A percentile compares a stretch with the other conserved stretches of the same genome.
Conservation (phyloP, 2,797 vertebrate genomes). For the Xiphophorus birchmanni region DNA sequence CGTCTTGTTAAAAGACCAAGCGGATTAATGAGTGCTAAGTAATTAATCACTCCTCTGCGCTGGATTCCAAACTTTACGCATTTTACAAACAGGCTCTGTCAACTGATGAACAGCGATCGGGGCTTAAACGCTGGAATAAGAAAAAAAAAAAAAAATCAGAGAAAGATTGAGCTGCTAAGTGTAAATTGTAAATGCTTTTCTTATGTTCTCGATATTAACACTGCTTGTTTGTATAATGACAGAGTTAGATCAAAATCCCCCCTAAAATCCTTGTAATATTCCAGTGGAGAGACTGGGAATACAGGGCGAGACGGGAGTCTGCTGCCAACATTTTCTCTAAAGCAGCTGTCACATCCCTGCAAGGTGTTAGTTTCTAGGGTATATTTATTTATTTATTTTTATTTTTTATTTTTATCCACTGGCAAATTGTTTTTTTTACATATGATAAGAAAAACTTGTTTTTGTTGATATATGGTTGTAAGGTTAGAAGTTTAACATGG, state of each 20-base stretch:
- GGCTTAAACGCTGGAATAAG: slow-evolving; percentile 30
- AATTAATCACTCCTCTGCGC: slow-evolving; percentile 53
- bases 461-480: neutral
- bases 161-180: slow-evolving; percentile 41
- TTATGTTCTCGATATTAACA: no score
- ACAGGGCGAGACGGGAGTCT: slow-evolving; percentile 6
- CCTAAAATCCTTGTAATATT: slow-evolving; percentile 14
- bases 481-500: neutral
- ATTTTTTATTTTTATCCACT: neutral
- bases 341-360: neutral
- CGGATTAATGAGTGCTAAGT: slow-evolving; percentile 63
- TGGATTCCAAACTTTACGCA: slow-evolving; percentile 48
- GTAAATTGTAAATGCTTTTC: slow-evolving; percentile 2
- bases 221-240: neutral
- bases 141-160: neutral
- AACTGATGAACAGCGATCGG: slow-evolving; percentile 28
- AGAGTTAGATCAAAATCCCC: slow-evolving; percentile 26
- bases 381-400: neutral
- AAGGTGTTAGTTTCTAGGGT: slow-evolving; percentile 1
- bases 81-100: slow-evolving; percentile 35
- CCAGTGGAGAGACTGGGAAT: slow-evolving; percentile 31
- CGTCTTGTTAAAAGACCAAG: slow-evolving; percentile 34
- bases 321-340: slow-evolving; percentile 28
- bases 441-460: neutral
- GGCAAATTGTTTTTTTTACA: neutral